phyloP scores from a whole-genome alignment of 2,797 vertebrate species.

The Eutrigla gurnardus region DNA sequence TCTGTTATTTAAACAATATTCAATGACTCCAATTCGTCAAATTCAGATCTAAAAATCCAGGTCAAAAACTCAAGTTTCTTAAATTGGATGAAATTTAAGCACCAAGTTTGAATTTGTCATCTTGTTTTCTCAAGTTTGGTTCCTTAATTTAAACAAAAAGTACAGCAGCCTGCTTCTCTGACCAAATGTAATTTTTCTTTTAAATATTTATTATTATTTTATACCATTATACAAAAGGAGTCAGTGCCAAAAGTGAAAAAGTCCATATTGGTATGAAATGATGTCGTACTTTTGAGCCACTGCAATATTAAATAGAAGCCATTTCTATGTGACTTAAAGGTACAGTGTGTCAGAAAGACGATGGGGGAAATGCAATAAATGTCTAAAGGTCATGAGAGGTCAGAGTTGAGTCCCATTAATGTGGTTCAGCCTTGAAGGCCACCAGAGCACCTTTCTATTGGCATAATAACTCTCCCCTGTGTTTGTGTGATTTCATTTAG shows the following conservation, averaged over 20 bases:
- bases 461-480: not conserved
- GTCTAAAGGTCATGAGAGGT: constrained; percentile 17
- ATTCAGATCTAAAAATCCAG: too few species aligned
- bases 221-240: too few species aligned
- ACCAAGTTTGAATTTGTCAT: not conserved
- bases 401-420: not conserved
- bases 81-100: not conserved
- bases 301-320: constrained; percentile 10
- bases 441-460: not conserved
- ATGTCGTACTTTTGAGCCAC: constrained; percentile 26
- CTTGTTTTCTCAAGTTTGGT: not conserved
- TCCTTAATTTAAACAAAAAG: too few species aligned
- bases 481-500: not conserved
- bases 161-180: not conserved
- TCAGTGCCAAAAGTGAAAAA: too few species aligned
- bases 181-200: too few species aligned
- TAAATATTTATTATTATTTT: too few species aligned
- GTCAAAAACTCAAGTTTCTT: not conserved
- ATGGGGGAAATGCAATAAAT: constrained; percentile 21
- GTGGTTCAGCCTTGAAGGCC: constrained; percentile 7
- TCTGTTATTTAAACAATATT: too few species aligned
- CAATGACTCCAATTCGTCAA: too few species aligned
- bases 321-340: constrained; percentile 5
- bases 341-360: not conserved
- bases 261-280: not conserved